These are phyloP conservation scores for Macaca mulatta DNA, from an alignment of 2,113 vertebrate species.

Conservation along the genomic window DNA sequence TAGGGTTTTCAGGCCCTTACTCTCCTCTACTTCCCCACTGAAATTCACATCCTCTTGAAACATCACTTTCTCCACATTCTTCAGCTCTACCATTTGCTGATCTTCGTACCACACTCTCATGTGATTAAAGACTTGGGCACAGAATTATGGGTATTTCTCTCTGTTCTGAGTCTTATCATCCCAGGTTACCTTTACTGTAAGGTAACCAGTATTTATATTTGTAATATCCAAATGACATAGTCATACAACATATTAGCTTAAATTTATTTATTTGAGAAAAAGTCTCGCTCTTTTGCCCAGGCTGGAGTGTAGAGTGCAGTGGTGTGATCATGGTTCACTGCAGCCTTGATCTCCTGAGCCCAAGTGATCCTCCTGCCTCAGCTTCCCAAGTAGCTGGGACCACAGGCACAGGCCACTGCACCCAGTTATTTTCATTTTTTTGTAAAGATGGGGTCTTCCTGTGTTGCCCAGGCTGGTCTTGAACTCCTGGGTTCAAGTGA, in stretches of 20 bases:
- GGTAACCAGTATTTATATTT: neutral
- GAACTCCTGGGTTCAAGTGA: too few relatives aligned
- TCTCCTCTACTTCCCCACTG: neutral
- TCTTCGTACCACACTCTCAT: neutral
- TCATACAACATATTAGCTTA: neutral
- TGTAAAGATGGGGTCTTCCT: too few relatives aligned
- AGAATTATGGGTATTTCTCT: neutral
- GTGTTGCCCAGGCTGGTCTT: too few relatives aligned
- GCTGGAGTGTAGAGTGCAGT: too few relatives aligned
- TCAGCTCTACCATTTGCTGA: neutral
- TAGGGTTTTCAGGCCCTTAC: neutral
- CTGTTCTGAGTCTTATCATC: neutral
- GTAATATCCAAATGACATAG: neutral
- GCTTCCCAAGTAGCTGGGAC: too few relatives aligned
- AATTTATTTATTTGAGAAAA: too few relatives aligned
- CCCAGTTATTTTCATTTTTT: too few relatives aligned
- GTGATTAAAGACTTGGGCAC: neutral
- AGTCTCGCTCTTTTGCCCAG: too few relatives aligned
- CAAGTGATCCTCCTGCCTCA: too few relatives aligned
- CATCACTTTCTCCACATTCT: neutral
- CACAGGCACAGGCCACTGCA: too few relatives aligned
- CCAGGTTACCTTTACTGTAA: slow-evolving; percentile 4
- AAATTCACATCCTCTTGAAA: neutral
- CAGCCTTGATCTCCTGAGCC: too few relatives aligned
- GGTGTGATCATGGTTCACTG: too few relatives aligned